phyloP scores from a whole-genome alignment of 2,888 invertebrate genomes.

The Elgonia sp. region DNA sequence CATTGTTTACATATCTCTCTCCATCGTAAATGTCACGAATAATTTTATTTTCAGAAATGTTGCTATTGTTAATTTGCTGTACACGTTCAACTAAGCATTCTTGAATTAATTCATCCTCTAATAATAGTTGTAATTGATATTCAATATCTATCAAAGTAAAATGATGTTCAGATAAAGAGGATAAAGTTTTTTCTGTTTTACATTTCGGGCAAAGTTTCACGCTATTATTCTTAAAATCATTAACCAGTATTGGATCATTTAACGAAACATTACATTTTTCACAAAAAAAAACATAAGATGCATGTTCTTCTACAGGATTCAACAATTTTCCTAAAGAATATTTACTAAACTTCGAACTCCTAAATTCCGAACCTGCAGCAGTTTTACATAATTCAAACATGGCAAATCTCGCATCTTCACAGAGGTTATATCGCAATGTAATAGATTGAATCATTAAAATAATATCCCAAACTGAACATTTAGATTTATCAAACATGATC shows the following conservation, averaged over 20 bases:
- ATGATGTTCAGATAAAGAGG: constrained; percentile 11
- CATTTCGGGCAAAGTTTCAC: constrained; percentile 27
- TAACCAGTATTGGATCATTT: constrained; percentile 17
- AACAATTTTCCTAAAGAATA: constrained; percentile 23
- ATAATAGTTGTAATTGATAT: constrained; percentile 10
- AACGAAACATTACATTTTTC: constrained; percentile 8
- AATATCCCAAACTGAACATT: constrained; percentile 1
- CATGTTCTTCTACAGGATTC: constrained; percentile 18
- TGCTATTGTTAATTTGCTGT: neutral
- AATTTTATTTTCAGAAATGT: neutral
- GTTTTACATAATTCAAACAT: constrained; percentile 6
- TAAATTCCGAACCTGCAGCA: constrained; percentile 17
- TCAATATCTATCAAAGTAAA: constrained; percentile 29
- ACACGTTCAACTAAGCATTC: constrained; percentile 4
- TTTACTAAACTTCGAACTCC: constrained; percentile 16
- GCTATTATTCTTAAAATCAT: constrained; percentile 26
- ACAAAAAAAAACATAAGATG: constrained; percentile 41
- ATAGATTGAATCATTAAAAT: constrained; percentile 24
- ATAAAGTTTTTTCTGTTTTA: constrained; percentile 22
- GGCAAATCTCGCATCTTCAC: constrained; percentile 9
- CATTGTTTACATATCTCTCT: constrained; percentile 17
- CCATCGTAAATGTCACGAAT: constrained; percentile 21
- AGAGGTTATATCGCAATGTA: neutral
- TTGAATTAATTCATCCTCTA: constrained; percentile 24
- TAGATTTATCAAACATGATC: constrained; percentile 27